Evolutionary conservation across 2,797 vertebrate genomes (phyloP).

Genomic region (Poecile montanus): DNA sequence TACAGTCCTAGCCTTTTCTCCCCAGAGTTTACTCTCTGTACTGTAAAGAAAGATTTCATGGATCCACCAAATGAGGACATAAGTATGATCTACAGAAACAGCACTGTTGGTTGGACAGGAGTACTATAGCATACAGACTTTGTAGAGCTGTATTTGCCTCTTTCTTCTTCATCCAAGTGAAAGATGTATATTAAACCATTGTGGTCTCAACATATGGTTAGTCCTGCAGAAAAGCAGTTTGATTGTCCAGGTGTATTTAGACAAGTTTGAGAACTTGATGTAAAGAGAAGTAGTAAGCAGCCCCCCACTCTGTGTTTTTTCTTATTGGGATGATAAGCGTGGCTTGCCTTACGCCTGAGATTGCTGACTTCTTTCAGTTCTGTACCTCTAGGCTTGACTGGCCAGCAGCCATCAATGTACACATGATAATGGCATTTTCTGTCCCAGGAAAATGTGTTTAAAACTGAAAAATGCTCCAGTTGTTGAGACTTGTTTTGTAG

Average conservation of each 20-base stretch:
- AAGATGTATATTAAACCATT: neutral
- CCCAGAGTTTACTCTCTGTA: neutral
- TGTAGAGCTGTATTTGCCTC: neutral
- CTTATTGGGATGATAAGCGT: neutral
- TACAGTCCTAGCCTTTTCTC: neutral
- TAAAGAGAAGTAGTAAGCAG: neutral
- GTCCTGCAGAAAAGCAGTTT: neutral
- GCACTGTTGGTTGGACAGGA: neutral
- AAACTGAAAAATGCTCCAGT: neutral
- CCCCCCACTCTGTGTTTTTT: neutral
- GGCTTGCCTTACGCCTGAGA: neutral
- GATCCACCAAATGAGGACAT: neutral
- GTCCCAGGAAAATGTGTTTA: neutral
- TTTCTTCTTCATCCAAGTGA: neutral
- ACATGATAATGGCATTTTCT: neutral
- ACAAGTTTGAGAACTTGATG: neutral
- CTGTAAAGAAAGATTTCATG: neutral
- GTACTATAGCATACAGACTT: neutral
- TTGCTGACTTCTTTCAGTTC: neutral
- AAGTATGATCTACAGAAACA: neutral
- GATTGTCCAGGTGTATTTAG: neutral
- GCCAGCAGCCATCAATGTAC: neutral
- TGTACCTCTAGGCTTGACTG: neutral
- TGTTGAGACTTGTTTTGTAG: neutral
- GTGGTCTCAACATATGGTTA: neutral